Evolutionary conservation across 2,113 vertebrate genomes (phyloP).

Genomic region (Passer domesticus): DNA sequence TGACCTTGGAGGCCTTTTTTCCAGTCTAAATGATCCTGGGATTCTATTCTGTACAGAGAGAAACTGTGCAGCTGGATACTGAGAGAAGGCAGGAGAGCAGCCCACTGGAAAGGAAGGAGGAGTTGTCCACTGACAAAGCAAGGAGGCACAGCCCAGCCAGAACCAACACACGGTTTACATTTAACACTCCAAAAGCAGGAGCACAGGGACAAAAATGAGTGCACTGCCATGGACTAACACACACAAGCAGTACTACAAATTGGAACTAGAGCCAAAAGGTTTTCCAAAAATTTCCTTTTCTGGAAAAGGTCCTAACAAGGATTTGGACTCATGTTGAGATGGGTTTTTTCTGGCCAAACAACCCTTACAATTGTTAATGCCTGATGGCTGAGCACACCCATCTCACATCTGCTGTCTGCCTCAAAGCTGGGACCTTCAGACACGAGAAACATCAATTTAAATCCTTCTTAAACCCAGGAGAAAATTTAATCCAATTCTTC

Average conservation of each 20-base stretch:
- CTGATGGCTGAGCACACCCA: not conserved
- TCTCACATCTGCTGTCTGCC: not conserved
- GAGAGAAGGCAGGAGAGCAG: not conserved
- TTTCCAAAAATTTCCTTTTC: not conserved
- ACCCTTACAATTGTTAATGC: rapidly evolving
- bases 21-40: not conserved
- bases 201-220: not conserved
- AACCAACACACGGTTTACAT: not conserved
- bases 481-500: not conserved
- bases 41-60: rapidly evolving
- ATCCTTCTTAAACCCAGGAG: not conserved
- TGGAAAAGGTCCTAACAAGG: not conserved
- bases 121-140: not conserved
- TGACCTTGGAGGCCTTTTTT: not conserved
- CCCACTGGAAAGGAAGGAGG: not conserved
- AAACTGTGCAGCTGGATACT: not conserved
- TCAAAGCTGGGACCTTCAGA: not conserved
- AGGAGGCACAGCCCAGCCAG: not conserved
- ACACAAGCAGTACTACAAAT: not conserved
- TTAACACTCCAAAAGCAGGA: not conserved
- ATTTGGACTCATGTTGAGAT: rapidly evolving
- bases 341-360: not conserved
- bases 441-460: not conserved
- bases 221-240: not conserved
- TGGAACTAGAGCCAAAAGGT: not conserved